Conservation (phyloP, 2,113 vertebrate genomes). For the Anoura caudifer region DNA sequence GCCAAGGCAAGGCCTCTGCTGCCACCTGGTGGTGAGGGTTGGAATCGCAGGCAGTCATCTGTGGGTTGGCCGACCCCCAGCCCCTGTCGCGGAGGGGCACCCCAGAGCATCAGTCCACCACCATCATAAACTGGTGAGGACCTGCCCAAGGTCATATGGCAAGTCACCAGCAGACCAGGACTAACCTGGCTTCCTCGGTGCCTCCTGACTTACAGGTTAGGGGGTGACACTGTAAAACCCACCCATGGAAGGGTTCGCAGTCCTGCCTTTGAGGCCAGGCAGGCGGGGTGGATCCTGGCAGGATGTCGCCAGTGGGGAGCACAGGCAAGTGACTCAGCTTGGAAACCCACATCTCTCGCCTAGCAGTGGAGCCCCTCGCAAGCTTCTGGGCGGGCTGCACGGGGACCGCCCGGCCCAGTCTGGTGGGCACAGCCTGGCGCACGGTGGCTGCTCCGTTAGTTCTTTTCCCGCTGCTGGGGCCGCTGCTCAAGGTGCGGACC, state of each 20-base stretch:
- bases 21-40: not conserved
- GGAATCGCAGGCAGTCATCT: accelerated
- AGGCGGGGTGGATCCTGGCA: not conserved
- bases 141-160: not conserved
- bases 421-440: too few species aligned
- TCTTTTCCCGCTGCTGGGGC: not conserved
- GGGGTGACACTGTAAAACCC: accelerated
- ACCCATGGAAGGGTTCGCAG: too few species aligned
- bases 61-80: too few species aligned
- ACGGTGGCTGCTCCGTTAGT: not conserved
- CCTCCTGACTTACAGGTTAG: not conserved
- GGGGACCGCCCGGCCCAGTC: not conserved
- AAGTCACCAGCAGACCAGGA: not conserved
- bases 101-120: accelerated
- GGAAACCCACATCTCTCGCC: not conserved
- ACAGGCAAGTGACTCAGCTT: not conserved
- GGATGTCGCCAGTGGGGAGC: too few species aligned
- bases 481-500: accelerated
- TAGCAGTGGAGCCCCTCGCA: not conserved
- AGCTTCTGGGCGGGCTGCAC: not conserved
- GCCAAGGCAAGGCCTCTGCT: slow-evolving; percentile 6
- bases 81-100: accelerated
- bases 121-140: too few species aligned
- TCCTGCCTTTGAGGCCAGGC: not conserved
- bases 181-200: not conserved